phyloP scores from a whole-genome alignment of 2,888 invertebrate species.

The Temnothorax ravouxi region DNA sequence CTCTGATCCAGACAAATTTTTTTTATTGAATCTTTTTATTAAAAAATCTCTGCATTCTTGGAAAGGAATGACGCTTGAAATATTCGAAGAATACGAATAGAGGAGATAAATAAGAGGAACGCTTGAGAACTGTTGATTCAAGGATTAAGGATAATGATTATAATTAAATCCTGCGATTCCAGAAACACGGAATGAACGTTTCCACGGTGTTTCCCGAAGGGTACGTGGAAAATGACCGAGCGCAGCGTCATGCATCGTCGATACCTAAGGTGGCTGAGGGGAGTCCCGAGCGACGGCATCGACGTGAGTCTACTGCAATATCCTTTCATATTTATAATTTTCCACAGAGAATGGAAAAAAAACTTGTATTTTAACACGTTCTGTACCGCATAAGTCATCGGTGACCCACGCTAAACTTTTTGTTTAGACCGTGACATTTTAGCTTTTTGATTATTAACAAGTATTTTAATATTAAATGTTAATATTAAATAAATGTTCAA shows the following conservation, averaged over 20 bases:
- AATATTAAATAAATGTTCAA: no score
- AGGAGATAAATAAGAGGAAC: neutral
- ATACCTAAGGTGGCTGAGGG: constrained; percentile 64
- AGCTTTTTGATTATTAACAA: no score
- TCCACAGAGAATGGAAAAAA: neutral
- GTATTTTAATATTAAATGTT: no score
- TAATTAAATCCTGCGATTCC: constrained; percentile 45
- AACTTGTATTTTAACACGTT: neutral
- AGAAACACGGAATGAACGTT: constrained; percentile 79
- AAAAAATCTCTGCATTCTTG: neutral
- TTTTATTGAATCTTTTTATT: neutral
- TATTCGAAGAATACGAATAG: constrained; percentile 1
- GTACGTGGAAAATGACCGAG: constrained; percentile 72
- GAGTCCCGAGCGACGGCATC: constrained; percentile 48
- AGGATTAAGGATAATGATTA: constrained; percentile 10
- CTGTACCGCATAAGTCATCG: no score
- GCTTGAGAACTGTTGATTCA: neutral
- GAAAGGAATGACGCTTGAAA: neutral
- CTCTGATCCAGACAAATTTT: neutral
- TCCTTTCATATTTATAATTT: neutral
- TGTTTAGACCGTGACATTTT: no score
- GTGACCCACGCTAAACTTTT: no score
- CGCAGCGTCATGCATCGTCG: constrained; percentile 58
- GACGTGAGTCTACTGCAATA: constrained; percentile 65
- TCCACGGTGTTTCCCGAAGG: constrained; percentile 83